Conservation (phyloP, 1,140 invertebrate species). For the Drosophila littoralis region DNA sequence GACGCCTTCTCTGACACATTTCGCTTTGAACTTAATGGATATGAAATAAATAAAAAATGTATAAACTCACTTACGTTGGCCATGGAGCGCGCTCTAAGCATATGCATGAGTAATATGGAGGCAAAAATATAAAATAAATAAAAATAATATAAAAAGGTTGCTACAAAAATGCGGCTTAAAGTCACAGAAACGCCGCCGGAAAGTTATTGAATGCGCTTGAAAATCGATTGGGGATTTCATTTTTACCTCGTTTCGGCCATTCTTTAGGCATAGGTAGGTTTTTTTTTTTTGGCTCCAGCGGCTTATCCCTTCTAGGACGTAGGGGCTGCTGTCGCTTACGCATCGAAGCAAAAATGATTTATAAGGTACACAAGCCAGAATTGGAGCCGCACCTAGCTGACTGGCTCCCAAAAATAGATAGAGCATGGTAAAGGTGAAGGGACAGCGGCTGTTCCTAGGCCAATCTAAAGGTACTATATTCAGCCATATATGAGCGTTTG, state of each 20-base stretch:
- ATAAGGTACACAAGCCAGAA: constrained; percentile 78
- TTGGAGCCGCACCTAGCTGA: constrained; percentile 54
- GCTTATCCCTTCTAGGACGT: constrained; percentile 45
- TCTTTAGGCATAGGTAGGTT: constrained; percentile 47
- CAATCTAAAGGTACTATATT: constrained; percentile 17
- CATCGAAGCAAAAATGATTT: constrained; percentile 79
- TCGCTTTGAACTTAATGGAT: constrained; percentile 81
- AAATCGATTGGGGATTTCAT: constrained; percentile 82
- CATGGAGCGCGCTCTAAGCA: constrained; percentile 39
- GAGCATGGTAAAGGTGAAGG: not conserved
- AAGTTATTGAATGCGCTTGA: constrained; percentile 71
- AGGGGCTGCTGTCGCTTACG: constrained; percentile 58
- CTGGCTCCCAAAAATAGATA: constrained; percentile 31
- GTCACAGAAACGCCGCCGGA: constrained; percentile 71
- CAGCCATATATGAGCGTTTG: constrained; percentile 14
- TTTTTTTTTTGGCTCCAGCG: constrained; percentile 61
- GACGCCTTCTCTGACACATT: constrained; percentile 69
- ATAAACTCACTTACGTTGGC: constrained; percentile 56
- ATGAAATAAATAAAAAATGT: constrained; percentile 81
- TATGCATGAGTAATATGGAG: constrained; percentile 56
- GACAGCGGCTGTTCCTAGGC: not conserved
- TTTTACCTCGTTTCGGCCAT: constrained; percentile 67
- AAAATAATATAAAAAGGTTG: constrained; percentile 42
- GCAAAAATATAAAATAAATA: constrained; percentile 26
- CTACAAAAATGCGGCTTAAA: constrained; percentile 56